A percentile compares a stretch with the other conserved stretches of the same genome.
Evolutionary conservation across 2,888 invertebrate genomes (phyloP).

Genomic region (Pterostichus madidus): DNA sequence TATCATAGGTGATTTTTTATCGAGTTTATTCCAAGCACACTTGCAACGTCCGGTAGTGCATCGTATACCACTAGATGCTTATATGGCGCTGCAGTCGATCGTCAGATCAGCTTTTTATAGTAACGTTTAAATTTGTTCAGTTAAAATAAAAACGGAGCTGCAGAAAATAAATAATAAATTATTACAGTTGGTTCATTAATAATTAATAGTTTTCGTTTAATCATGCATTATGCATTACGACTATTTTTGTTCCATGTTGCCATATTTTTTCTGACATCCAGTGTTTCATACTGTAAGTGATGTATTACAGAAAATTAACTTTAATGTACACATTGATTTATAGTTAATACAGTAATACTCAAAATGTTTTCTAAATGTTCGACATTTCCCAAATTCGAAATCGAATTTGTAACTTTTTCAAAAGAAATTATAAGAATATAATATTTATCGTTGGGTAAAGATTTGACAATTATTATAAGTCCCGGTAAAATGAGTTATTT

Average conservation of each 20-base stretch:
- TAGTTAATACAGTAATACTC: background rate
- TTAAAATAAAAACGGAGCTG: conserved; percentile 31
- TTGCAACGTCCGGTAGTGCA: background rate
- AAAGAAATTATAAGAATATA: too few species aligned
- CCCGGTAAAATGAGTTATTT: too few species aligned
- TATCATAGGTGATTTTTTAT: conserved; percentile 35
- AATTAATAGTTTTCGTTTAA: conserved; percentile 24
- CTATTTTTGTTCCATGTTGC: conserved; percentile 16
- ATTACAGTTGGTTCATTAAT: conserved; percentile 46
- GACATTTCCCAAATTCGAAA: too few species aligned
- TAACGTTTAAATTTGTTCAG: conserved; percentile 38
- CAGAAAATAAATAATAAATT: conserved; percentile 42
- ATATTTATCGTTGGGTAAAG: too few species aligned
- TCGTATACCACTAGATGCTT: conserved; percentile 2
- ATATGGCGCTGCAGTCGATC: conserved; percentile 31
- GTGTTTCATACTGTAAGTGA: conserved; percentile 22
- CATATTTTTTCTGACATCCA: conserved; percentile 6
- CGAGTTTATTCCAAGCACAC: conserved; percentile 29
- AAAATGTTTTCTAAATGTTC: background rate
- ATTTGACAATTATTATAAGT: too few species aligned
- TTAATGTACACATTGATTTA: conserved; percentile 26
- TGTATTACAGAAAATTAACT: conserved; percentile 23
- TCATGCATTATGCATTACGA: conserved; percentile 34
- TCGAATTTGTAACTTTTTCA: too few species aligned
- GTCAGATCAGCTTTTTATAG: conserved; percentile 27